Evolutionary conservation across 2,113 vertebrate genomes (phyloP).

Genomic region (Mungos mungo): DNA sequence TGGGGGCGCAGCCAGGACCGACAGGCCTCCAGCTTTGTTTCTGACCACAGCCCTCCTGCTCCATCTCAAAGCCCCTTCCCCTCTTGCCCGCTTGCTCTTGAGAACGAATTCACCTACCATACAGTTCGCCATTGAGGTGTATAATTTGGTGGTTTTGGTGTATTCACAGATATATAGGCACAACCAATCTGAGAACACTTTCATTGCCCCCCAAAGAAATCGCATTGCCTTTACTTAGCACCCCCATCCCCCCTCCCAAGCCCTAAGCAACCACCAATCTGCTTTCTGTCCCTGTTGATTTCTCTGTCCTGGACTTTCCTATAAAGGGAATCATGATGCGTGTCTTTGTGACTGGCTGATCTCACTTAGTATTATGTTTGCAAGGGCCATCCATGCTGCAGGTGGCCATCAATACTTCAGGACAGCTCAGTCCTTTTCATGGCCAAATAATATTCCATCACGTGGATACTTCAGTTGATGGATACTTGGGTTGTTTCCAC

Average conservation of each 20-base stretch:
- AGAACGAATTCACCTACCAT: not conserved
- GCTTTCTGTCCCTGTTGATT: not conserved
- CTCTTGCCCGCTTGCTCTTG: not conserved
- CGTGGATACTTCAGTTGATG: not conserved
- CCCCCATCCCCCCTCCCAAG: not conserved
- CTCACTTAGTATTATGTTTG: not conserved
- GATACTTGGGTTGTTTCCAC: not conserved
- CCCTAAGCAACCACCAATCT: not conserved
- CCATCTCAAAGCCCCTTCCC: not conserved
- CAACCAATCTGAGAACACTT: not conserved
- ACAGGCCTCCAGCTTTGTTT: constrained; percentile 48
- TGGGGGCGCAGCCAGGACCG: constrained; percentile 23
- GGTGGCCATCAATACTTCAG: too few species aligned
- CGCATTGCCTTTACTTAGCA: not conserved
- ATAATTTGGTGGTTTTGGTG: not conserved
- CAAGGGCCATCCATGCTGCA: not conserved
- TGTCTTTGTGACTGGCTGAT: not conserved
- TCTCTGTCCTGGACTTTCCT: not conserved
- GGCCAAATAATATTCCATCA: not conserved
- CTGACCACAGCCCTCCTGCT: not conserved
- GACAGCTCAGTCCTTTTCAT: not conserved
- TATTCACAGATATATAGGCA: not conserved
- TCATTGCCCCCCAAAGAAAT: not conserved
- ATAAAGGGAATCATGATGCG: not conserved
- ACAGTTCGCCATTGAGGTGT: not conserved